Conservation (phyloP, 2,113 vertebrate species). For the Siphamia tubifer region DNA sequence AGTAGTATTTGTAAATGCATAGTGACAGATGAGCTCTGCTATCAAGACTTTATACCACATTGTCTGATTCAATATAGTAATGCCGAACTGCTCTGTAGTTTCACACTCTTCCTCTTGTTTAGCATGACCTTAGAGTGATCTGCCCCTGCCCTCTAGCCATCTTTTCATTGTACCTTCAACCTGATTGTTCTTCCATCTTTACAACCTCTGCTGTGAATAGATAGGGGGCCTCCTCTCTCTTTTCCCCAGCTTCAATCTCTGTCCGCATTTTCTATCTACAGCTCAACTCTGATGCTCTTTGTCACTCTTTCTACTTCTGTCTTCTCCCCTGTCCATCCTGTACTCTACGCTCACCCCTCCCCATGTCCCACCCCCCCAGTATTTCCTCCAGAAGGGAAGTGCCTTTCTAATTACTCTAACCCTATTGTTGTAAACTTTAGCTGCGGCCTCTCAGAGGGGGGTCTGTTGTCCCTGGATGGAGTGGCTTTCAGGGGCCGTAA, state of each 20-base stretch:
- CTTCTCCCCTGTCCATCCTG: background rate
- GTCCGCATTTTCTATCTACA: background rate
- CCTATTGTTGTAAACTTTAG: conserved; percentile 74
- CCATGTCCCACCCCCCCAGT: background rate
- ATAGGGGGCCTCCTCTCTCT: conserved; percentile 18
- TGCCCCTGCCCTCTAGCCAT: conserved; percentile 50
- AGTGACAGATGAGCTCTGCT: conserved; percentile 26
- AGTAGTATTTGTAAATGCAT: background rate
- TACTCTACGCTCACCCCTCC: background rate
- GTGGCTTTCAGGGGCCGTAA: conserved; percentile 66
- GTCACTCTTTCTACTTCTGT: conserved; percentile 2
- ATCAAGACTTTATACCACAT: conserved; percentile 17
- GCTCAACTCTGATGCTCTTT: conserved; percentile 24
- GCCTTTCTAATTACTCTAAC: conserved; percentile 68
- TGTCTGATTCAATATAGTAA: conserved; percentile 56
- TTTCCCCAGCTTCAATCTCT: background rate
- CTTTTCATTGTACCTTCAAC: conserved; percentile 49
- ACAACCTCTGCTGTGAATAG: conserved; percentile 55
- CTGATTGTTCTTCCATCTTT: conserved; percentile 61
- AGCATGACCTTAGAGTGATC: conserved; percentile 48
- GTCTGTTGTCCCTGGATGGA: conserved; percentile 64
- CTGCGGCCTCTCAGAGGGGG: conserved; percentile 51
- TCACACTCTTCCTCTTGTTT: conserved; percentile 52
- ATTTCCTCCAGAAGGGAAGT: conserved; percentile 62
- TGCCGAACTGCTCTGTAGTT: conserved; percentile 15